These are phyloP conservation scores for Myiozetetes cayanensis DNA, from an alignment of 2,113 vertebrate species.

Conservation along the genomic window DNA sequence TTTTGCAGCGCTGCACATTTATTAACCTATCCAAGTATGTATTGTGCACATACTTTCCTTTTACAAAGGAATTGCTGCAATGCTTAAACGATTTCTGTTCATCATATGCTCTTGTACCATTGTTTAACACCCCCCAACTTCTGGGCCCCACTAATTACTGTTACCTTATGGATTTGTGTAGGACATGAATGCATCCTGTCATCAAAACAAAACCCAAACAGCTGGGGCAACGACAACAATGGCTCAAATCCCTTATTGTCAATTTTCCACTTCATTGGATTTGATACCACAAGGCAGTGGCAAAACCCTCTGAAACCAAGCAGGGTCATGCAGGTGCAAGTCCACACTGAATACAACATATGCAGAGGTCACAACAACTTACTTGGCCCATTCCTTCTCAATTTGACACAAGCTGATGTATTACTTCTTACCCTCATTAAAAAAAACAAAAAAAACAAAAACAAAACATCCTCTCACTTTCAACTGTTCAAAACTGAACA, in stretches of 20 bases:
- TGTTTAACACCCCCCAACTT: background rate
- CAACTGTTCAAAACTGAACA: background rate
- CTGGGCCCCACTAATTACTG: background rate
- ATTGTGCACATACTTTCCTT: background rate
- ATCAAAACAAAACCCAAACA: background rate
- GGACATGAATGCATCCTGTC: background rate
- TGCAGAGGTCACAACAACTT: background rate
- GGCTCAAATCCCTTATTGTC: background rate
- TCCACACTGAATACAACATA: background rate
- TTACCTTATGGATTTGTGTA: background rate
- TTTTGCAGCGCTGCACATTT: background rate
- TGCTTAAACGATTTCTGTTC: background rate
- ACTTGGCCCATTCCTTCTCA: background rate
- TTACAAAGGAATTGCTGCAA: background rate
- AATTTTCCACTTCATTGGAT: conserved; percentile 35
- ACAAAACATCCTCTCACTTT: background rate
- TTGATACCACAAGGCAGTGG: background rate
- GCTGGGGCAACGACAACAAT: background rate
- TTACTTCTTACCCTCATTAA: background rate
- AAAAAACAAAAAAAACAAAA: too few relatives aligned
- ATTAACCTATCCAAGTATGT: background rate
- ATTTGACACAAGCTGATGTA: background rate
- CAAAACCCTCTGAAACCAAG: background rate
- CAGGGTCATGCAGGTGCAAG: background rate
- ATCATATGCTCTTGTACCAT: background rate